phyloP scores from a whole-genome alignment of 2,797 vertebrate species.

The Megalops cyprinoides region DNA sequence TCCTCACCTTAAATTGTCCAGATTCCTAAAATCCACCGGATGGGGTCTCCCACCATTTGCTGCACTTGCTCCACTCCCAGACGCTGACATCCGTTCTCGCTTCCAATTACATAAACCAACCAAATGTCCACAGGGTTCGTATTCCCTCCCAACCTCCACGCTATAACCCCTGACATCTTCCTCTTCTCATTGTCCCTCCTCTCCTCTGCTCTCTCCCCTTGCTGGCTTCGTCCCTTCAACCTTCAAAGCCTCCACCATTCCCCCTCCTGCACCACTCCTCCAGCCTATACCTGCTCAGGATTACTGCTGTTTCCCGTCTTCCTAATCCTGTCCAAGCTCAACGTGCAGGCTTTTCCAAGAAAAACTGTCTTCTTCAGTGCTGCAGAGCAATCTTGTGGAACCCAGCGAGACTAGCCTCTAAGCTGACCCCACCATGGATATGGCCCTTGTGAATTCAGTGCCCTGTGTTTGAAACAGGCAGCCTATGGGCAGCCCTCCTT shows the following conservation, averaged over 20 bases:
- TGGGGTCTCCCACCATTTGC: not conserved
- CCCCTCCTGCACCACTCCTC: not conserved
- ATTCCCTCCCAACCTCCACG: not conserved
- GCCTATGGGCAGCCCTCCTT: not conserved
- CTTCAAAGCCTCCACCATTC: not conserved
- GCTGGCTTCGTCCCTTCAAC: not conserved
- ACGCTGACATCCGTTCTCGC: slow-evolving; percentile 1
- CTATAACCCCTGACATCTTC: slow-evolving; percentile 11
- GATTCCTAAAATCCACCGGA: not conserved
- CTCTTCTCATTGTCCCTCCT: slow-evolving; percentile 1
- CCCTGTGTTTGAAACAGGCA: not conserved
- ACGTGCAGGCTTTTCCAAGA: not conserved
- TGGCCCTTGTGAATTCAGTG: not conserved
- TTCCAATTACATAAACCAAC: slow-evolving; percentile 16
- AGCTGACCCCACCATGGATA: not conserved
- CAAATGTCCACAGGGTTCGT: slow-evolving; percentile 15
- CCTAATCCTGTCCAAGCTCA: not conserved
- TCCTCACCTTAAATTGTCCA: slow-evolving; percentile 1
- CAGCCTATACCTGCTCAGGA: slow-evolving; percentile 15
- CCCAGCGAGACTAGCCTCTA: not conserved
- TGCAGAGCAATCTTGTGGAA: not conserved
- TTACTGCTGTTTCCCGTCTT: not conserved
- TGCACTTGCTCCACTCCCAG: not conserved
- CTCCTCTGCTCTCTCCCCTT: not conserved
- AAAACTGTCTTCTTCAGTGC: not conserved